A percentile compares a stretch with the other conserved stretches of the same genome.
Evolutionary conservation across 2,888 invertebrate genomes (phyloP).

Genomic region (Neoitamus cyanurus): DNA sequence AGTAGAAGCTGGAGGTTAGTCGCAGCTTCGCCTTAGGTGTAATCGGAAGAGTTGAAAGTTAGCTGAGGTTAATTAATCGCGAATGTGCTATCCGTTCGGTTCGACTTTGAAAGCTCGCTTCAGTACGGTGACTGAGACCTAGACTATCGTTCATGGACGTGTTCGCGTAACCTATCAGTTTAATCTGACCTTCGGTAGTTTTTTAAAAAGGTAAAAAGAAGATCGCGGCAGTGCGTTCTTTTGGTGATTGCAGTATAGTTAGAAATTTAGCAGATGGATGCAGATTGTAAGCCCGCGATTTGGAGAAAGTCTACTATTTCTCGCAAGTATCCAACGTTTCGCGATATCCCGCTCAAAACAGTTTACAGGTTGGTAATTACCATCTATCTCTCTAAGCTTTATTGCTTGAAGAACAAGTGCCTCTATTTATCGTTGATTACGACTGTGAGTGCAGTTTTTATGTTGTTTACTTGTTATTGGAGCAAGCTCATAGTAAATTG

Average conservation of each 20-base stretch:
- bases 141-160: not conserved
- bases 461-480: not conserved
- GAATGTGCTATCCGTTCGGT: not conserved
- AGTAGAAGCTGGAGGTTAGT: not conserved
- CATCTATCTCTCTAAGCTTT: not conserved
- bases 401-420: not conserved
- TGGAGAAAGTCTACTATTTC: constrained; percentile 63
- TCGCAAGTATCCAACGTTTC: constrained; percentile 64
- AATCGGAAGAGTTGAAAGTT: not conserved
- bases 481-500: not conserved
- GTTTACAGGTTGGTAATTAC: constrained; percentile 56
- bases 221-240: not conserved
- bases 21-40: not conserved
- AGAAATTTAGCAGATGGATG: not conserved
- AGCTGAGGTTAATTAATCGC: not conserved
- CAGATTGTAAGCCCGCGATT: constrained; percentile 47
- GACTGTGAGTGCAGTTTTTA: not conserved
- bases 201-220: not conserved
- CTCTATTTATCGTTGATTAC: too few relatives aligned
- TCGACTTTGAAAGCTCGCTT: not conserved
- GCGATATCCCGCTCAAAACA: constrained; percentile 60
- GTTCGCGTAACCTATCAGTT: not conserved
- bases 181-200: not conserved
- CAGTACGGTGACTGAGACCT: not conserved
- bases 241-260: not conserved